Evolutionary conservation across 2,888 invertebrate genomes (phyloP).

Genomic region (Napeogenes inachia): DNA sequence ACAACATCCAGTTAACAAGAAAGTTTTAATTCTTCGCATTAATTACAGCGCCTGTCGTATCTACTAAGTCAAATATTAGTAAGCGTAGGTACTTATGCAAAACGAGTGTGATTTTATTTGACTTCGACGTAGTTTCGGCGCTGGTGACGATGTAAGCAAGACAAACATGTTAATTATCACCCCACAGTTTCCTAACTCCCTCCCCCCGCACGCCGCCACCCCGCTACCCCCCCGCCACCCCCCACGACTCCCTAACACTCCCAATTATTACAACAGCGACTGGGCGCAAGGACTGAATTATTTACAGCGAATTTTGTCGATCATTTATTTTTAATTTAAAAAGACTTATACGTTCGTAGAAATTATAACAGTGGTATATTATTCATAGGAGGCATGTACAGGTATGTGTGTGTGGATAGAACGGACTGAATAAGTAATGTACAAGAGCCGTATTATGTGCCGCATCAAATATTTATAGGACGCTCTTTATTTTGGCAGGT

Average conservation of each 20-base stretch:
- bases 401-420: slow-evolving; percentile 40
- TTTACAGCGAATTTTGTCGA: slow-evolving; percentile 56
- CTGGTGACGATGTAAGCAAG: slow-evolving; percentile 73
- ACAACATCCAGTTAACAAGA: slow-evolving; percentile 39
- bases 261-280: slow-evolving; percentile 43
- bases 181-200: slow-evolving; percentile 35
- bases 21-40: slow-evolving; percentile 69
- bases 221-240: slow-evolving; percentile 9
- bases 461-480: slow-evolving; percentile 35
- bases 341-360: slow-evolving; percentile 42
- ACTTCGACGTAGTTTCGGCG: slow-evolving; percentile 72
- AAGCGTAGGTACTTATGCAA: slow-evolving; percentile 65
- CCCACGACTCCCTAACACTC: slow-evolving; percentile 33
- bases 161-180: slow-evolving; percentile 75
- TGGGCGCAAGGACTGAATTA: slow-evolving; percentile 52
- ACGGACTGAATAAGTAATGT: slow-evolving; percentile 41
- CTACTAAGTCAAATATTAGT: slow-evolving; percentile 61
- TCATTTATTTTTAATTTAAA: slow-evolving; percentile 62
- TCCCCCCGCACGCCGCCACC: slow-evolving; percentile 14
- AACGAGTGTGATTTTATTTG: slow-evolving; percentile 73
- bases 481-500: slow-evolving; percentile 33
- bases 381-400: slow-evolving; percentile 43
- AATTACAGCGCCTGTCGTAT: slow-evolving; percentile 62
- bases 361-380: slow-evolving; percentile 45
- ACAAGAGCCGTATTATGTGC: slow-evolving; percentile 41